phyloP scores from a whole-genome alignment of 1,140 invertebrate genomes.

The Brachionus koreanus region DNA sequence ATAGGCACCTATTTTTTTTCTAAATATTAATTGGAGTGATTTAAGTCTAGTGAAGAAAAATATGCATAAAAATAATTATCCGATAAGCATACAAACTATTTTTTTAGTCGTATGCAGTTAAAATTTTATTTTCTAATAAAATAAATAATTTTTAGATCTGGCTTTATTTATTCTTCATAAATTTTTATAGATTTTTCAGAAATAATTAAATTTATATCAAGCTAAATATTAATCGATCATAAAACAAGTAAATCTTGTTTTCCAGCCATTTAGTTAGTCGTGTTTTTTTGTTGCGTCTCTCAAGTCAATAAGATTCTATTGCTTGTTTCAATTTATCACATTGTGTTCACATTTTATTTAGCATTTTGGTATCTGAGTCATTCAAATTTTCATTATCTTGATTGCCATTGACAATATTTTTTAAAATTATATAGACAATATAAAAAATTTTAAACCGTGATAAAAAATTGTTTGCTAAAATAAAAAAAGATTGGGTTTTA shows the following conservation, averaged over 20 bases:
- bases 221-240: not conserved
- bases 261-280: not conserved
- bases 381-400: too few relatives aligned
- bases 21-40: not conserved
- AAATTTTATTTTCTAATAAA: not conserved
- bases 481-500: too few relatives aligned
- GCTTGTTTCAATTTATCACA: too few relatives aligned
- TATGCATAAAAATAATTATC: not conserved
- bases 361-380: too few relatives aligned
- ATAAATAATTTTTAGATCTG: not conserved
- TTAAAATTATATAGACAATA: too few relatives aligned
- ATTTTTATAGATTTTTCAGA: not conserved
- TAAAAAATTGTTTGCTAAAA: too few relatives aligned
- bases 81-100: not conserved
- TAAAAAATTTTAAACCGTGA: too few relatives aligned
- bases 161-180: not conserved
- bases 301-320: not conserved
- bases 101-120: not conserved
- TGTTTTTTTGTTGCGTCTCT: not conserved
- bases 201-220: not conserved
- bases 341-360: too few relatives aligned
- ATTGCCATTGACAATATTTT: too few relatives aligned
- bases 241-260: not conserved
- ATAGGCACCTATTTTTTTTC: not conserved
- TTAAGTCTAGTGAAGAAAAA: not conserved